Percentiles rank a stretch among this genome's conserved stretches.
Evolutionary conservation across 1,140 invertebrate genomes (phyloP).

Genomic region (Maniola jurtina): DNA sequence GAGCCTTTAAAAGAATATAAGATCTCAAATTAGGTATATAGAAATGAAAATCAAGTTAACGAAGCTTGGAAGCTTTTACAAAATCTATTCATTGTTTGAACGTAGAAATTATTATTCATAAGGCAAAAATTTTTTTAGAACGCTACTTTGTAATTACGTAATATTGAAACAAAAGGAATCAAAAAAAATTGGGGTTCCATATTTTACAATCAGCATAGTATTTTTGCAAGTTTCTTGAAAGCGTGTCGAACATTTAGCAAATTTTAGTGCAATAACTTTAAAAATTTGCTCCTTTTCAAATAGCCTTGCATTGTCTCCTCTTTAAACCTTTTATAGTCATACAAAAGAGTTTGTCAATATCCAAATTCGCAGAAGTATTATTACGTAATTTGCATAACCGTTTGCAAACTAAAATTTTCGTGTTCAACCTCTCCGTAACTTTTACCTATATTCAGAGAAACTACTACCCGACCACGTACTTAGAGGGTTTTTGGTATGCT

Average conservation of each 20-base stretch:
- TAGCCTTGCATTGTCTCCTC: slow-evolving; percentile 45
- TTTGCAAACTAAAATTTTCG: slow-evolving; percentile 26
- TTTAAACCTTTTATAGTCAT: slow-evolving; percentile 44
- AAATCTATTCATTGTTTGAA: slow-evolving; percentile 22
- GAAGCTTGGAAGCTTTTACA: neutral
- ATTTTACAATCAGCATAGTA: slow-evolving; percentile 42
- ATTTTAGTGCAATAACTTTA: slow-evolving; percentile 43
- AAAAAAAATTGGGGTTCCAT: slow-evolving; percentile 51
- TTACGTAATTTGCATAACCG: slow-evolving; percentile 50
- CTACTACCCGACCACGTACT: neutral
- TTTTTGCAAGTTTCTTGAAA: slow-evolving; percentile 43
- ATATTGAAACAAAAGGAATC: slow-evolving; percentile 36
- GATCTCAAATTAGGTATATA: too few relatives aligned
- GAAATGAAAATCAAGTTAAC: neutral
- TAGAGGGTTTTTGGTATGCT: too few relatives aligned
- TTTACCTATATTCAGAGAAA: too few relatives aligned
- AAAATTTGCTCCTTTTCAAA: slow-evolving; percentile 56
- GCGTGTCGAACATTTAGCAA: slow-evolving; percentile 38
- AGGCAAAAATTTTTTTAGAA: slow-evolving; percentile 27
- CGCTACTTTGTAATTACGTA: slow-evolving; percentile 53
- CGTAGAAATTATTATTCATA: slow-evolving; percentile 15
- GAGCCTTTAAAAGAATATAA: too few relatives aligned
- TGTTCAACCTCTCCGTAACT: neutral
- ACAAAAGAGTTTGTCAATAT: slow-evolving; percentile 61
- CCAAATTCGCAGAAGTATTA: slow-evolving; percentile 65